These are phyloP conservation scores for Escarpia spicata DNA, from an alignment of 2,888 invertebrate species.

Conservation along the genomic window DNA sequence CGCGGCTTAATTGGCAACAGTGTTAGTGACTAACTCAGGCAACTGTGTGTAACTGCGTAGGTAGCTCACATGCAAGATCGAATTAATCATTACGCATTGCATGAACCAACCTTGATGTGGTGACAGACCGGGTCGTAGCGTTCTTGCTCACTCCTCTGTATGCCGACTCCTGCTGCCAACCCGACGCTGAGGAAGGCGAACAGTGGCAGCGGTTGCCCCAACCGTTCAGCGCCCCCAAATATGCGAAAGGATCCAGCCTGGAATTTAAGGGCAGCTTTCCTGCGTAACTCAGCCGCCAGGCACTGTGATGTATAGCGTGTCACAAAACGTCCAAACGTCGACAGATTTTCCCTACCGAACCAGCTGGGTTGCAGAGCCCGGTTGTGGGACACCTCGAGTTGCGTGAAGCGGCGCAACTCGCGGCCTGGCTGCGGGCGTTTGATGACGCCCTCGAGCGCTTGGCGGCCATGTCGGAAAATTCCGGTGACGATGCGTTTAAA, in stretches of 20 bases:
- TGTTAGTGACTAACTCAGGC: neutral
- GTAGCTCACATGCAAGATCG: neutral
- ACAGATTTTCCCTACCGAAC: neutral
- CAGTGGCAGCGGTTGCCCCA: neutral
- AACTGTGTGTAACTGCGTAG: neutral
- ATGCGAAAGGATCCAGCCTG: neutral
- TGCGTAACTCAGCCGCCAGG: neutral
- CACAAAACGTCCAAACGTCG: neutral
- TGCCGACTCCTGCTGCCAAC: neutral
- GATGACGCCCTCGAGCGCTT: neutral
- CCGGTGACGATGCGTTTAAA: neutral
- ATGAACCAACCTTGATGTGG: neutral
- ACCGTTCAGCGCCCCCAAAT: neutral
- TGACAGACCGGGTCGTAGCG: neutral
- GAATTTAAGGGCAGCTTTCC: neutral
- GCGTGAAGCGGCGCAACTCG: slow-evolving; percentile 5
- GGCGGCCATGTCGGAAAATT: slow-evolving; percentile 16
- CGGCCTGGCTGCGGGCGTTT: neutral
- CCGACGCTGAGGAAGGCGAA: slow-evolving; percentile 1
- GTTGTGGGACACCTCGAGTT: neutral
- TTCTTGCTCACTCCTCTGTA: neutral
- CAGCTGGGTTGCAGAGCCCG: neutral
- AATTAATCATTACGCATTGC: neutral
- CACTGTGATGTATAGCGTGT: neutral
- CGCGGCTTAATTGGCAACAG: neutral